A percentile compares a stretch with the other conserved stretches of the same genome.
These are phyloP conservation scores for Cephalotes varians DNA, from an alignment of 2,888 invertebrate species.

Conservation along the genomic window DNA sequence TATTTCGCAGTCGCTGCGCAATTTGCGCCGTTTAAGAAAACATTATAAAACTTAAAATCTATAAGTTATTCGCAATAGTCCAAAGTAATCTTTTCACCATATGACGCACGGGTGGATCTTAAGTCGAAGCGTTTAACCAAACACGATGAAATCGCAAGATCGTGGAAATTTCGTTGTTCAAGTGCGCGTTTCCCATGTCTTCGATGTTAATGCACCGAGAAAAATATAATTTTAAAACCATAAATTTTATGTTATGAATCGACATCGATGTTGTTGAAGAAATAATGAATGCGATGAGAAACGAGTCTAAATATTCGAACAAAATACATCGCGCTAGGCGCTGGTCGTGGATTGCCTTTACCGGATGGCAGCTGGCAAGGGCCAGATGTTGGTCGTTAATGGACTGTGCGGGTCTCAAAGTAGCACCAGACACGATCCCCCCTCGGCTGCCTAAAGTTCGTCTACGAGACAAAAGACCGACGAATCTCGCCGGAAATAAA, in stretches of 20 bases:
- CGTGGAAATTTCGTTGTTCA: background rate
- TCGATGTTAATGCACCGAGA: background rate
- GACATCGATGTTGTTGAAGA: background rate
- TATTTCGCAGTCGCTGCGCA: constrained; percentile 12
- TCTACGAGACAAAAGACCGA: constrained; percentile 37
- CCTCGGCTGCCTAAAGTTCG: constrained; percentile 33
- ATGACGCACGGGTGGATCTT: background rate
- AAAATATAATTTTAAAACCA: background rate
- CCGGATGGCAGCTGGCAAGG: constrained; percentile 64
- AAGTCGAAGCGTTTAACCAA: background rate
- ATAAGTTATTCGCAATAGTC: constrained; percentile 29
- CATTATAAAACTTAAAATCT: constrained; percentile 23
- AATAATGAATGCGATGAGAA: constrained; percentile 23
- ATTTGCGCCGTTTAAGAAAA: constrained; percentile 4
- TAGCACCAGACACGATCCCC: constrained; percentile 46
- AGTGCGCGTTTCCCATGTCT: background rate
- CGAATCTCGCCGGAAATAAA: constrained; percentile 35
- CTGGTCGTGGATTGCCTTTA: constrained; percentile 46
- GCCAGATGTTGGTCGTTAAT: constrained; percentile 70
- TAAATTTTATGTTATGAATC: background rate
- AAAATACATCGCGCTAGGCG: constrained; percentile 28
- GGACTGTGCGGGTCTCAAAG: constrained; percentile 53
- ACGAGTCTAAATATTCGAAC: constrained; percentile 42
- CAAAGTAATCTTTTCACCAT: constrained; percentile 19
- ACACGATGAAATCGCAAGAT: background rate